A percentile compares a stretch with the other conserved stretches of the same genome.
phyloP scores from a whole-genome alignment of 2,113 vertebrate genomes.

The Hyperopisus bebe region DNA sequence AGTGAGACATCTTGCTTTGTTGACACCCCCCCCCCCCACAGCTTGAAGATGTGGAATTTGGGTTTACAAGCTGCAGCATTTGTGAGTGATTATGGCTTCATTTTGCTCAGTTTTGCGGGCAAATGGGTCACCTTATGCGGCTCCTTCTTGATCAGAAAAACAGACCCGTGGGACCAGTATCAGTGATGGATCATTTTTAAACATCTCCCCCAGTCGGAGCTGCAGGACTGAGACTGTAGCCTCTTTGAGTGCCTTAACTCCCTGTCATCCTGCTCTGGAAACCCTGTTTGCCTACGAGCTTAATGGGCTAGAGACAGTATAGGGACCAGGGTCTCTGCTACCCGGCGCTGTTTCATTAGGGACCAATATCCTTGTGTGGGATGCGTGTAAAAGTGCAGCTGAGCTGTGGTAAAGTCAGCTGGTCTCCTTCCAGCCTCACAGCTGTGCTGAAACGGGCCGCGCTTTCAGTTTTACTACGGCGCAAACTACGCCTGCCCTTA shows the following conservation, averaged over 20 bases:
- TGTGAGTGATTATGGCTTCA: not conserved
- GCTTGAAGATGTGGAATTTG: not conserved
- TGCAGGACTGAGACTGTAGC: not conserved
- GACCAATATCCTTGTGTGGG: not conserved
- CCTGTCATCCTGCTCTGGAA: not conserved
- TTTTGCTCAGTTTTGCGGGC: not conserved
- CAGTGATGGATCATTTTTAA: not conserved
- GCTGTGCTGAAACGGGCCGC: not conserved
- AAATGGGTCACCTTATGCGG: not conserved
- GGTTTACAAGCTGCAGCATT: not conserved
- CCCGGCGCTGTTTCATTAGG: not conserved
- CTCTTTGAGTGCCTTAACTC: not conserved
- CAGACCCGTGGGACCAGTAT: not conserved
- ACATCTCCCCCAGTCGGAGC: not conserved
- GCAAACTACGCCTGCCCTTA: not conserved
- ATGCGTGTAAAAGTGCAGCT: slow-evolving; percentile 10
- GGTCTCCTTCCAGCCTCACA: not conserved
- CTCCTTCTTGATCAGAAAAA: not conserved
- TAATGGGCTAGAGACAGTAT: not conserved
- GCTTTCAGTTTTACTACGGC: not conserved
- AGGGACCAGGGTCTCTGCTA: not conserved
- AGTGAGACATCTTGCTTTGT: not conserved
- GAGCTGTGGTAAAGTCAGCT: slow-evolving; percentile 6
- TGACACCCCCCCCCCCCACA: not conserved
- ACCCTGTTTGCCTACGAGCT: not conserved